phyloP scores from a whole-genome alignment of 2,888 invertebrate genomes.

The Apamea anceps region DNA sequence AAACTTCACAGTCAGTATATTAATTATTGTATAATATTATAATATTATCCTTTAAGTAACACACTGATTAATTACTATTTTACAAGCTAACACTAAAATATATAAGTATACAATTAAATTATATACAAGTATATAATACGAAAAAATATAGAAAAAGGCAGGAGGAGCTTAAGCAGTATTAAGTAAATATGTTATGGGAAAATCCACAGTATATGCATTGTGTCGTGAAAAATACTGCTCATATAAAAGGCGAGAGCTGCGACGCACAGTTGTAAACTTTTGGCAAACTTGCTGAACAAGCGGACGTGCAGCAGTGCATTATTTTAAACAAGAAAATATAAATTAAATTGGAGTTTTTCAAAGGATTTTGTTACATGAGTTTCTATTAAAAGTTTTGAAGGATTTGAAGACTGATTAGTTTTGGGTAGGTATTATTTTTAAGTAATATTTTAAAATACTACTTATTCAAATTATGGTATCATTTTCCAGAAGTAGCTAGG shows the following conservation, averaged over 20 bases:
- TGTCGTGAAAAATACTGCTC: neutral
- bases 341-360: neutral
- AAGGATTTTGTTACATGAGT: neutral
- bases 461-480: neutral
- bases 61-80: too few relatives aligned
- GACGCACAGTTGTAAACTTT: neutral
- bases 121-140: too few relatives aligned
- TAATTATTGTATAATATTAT: too few relatives aligned
- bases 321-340: neutral
- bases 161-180: too few relatives aligned
- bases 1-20: too few relatives aligned
- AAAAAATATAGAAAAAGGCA: too few relatives aligned
- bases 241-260: constrained; percentile 21
- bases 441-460: neutral
- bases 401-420: neutral
- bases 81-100: too few relatives aligned
- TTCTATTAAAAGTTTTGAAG: constrained; percentile 4
- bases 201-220: neutral
- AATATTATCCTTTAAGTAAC: too few relatives aligned
- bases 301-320: constrained; percentile 42
- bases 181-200: neutral
- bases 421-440: constrained; percentile 15
- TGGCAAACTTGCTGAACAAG: constrained; percentile 6
- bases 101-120: too few relatives aligned
- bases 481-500: neutral